Evolutionary conservation across 2,888 invertebrate species (phyloP).

Genomic region (Teinopalpus imperialis): DNA sequence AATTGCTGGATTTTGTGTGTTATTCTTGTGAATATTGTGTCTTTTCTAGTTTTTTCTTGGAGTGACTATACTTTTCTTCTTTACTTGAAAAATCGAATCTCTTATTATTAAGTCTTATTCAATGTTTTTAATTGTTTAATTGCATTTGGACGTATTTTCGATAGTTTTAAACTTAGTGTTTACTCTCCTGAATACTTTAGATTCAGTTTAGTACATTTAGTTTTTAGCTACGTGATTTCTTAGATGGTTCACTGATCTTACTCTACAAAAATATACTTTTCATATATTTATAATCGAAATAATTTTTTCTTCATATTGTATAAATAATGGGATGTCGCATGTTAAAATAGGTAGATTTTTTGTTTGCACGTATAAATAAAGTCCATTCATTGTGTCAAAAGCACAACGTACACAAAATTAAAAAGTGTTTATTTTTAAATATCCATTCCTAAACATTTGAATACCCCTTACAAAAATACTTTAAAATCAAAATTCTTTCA

Average conservation of each 20-base stretch:
- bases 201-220: conserved; percentile 50
- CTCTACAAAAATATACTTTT: conserved; percentile 59
- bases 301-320: conserved; percentile 56
- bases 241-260: conserved; percentile 60
- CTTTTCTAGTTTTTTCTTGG: conserved; percentile 67
- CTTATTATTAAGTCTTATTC: conserved; percentile 38
- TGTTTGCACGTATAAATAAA: conserved; percentile 67
- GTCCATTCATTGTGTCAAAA: conserved; percentile 11
- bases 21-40: conserved; percentile 70
- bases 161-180: conserved; percentile 51
- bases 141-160: conserved; percentile 55
- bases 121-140: conserved; percentile 56
- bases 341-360: conserved; percentile 60
- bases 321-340: conserved; percentile 70
- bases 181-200: conserved; percentile 44
- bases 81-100: conserved; percentile 55
- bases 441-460: not conserved
- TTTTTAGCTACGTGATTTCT: conserved; percentile 51
- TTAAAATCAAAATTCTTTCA: too few species aligned
- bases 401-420: conserved; percentile 3
- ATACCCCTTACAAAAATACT: not conserved
- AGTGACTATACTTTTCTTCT: conserved; percentile 62
- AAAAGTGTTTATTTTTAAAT: not conserved
- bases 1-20: conserved; percentile 72
- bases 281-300: conserved; percentile 40